Percentiles rank a stretch among this genome's conserved stretches.
phyloP scores from a whole-genome alignment of 2,888 invertebrate genomes.

The Rosalia funebris region DNA sequence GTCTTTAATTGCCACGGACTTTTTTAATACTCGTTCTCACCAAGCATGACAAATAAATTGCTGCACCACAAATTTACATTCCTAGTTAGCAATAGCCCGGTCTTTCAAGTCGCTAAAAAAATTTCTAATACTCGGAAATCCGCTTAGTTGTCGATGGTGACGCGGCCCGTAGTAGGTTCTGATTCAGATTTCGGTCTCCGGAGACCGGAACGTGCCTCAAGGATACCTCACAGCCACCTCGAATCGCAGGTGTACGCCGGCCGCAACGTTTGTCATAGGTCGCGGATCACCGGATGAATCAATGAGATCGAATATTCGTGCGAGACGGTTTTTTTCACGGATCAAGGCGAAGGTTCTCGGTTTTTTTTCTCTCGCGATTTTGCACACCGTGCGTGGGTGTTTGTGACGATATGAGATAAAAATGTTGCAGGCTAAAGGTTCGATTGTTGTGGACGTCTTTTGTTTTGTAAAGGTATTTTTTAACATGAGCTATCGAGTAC shows the following conservation, averaged over 20 bases:
- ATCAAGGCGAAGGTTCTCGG: neutral
- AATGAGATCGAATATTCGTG: neutral
- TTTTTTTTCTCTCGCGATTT: no score
- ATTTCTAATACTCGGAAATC: constrained; percentile 11
- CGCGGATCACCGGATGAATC: constrained; percentile 13
- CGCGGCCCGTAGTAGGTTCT: constrained; percentile 1
- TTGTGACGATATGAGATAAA: neutral
- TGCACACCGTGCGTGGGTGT: neutral
- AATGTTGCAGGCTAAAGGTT: no score
- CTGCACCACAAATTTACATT: no score
- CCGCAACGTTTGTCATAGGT: constrained; percentile 15
- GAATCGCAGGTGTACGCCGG: neutral
- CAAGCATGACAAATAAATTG: no score
- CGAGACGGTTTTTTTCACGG: neutral
- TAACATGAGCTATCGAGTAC: no score
- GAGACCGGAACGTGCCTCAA: constrained; percentile 1
- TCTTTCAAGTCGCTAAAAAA: no score
- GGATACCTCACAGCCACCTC: neutral
- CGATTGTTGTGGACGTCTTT: no score
- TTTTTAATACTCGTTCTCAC: no score
- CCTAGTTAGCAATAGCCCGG: no score
- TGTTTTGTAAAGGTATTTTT: no score
- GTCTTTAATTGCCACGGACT: no score
- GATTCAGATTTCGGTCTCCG: constrained; percentile 11
- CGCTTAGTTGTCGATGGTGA: constrained; percentile 9